Evolutionary conservation across 2,888 invertebrate genomes (phyloP), one percentile per base, ranked within the genome.

Genomic region (Tubulanus polymorphus): DNA sequence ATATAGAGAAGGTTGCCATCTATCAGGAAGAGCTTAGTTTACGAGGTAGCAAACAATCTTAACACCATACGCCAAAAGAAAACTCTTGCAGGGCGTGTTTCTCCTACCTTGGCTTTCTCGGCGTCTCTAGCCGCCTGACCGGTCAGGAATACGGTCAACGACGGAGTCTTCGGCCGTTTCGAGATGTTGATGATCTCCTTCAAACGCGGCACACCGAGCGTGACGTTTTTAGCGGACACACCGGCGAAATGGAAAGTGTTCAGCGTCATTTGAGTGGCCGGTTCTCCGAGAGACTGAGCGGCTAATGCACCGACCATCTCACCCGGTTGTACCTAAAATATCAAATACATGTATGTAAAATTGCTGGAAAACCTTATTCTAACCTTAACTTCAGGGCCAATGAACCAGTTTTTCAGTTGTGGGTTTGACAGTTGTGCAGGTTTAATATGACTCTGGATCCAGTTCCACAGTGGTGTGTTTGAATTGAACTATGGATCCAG

Each of bases 211-310:
- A 99, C 99, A 85, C 99, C 99, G 52, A 99, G 86, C 0, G 99
- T 99, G 85, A 99, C 97, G 85, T 99, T 99, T 83, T 99, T 99
- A 53, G 97, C 97, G 0, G 97, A 99, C 71, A 99, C 99, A 85
- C 99, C 99, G 82, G 99, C 99, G 82, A 96, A 99, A 84, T 99
- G 99, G 89, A 99, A 99, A 84, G 99, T 99, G 82, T 99, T 99
- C 78, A 99, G 83, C 60, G 79, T 79, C 79, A 79, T 79, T 84
- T 99, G 95, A 59, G 99, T 99, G 69, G 99, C 99, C 10, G 99
- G 99, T 77, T 99, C 99, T 72, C 99, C 99, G 27, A 99, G 87
- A 63, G 94, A 94, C 81, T 99, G 99, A 1, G 99, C 99, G 50
- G 99, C 99, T 64, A 99, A 81, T 0, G 99, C 96, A n/a, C 99